Evolutionary conservation across 2,888 invertebrate genomes (phyloP), one percentile per base, ranked within the genome.

Genomic region (Cheilosia vulpina): DNA sequence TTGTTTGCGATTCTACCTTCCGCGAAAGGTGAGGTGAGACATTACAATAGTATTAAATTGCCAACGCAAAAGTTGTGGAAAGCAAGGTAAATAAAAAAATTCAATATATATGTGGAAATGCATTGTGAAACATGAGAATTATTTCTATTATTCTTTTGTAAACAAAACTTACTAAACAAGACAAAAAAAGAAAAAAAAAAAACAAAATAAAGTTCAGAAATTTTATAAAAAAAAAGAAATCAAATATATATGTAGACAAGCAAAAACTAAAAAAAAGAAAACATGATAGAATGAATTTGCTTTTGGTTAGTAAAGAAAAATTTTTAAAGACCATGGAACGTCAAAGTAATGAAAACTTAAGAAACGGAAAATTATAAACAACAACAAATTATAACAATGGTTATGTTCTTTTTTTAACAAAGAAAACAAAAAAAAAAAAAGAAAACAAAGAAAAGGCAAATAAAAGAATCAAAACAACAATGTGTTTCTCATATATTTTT

Each of bases 61-160:
- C 76, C 84, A 85, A 85, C 84, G 81, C 75, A 71, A 81, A 81
- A 38, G 84, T 85, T 91, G 91, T 91, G 92, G 92, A 92, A 92
- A 92, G 92, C 92, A 90, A 92, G 92, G 92, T 92, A 92, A 92
- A 89, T 88, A 87, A 87, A 85, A 80, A 52, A 24, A 87, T 78
- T 66, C 77, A 80, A 55, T 75, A 87, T 78, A 87, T 84, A 82
- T 81, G 88, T 85, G 88, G 90, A 92, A 91, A 91, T 91, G 89
- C 92, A 92, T 92, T 92, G 92, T 91, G 92, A 92, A 92, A 92
- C 92, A 92, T 92, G 92, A 90, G 89, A 89, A 89, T 87, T 87
- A 87, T 87, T 88, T 88, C 65, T 81, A 69, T 76, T 76, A 76
- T 81, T 85, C 85, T 77, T 85, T 85, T 85, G 85, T 85, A 85